These are phyloP conservation scores for Apeltes quadracus DNA, from an alignment of 2,113 vertebrate species.

Conservation along the genomic window DNA sequence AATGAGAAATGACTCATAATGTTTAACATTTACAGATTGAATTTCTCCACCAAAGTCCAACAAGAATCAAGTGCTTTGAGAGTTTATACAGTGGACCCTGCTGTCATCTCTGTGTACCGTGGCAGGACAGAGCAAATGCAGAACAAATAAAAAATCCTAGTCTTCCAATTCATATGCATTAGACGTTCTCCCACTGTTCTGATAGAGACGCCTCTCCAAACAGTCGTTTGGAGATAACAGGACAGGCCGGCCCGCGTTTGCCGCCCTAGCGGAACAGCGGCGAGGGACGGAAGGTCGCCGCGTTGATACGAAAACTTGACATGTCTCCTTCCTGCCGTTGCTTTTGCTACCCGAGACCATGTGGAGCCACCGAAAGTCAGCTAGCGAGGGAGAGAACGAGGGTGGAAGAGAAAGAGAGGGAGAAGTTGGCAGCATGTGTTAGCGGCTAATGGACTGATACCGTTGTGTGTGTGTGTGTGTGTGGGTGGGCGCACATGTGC, in stretches of 20 bases:
- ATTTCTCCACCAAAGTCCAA: constrained; percentile 47
- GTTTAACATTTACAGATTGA: constrained; percentile 53
- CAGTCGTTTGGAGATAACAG: constrained; percentile 71
- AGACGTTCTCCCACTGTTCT: constrained; percentile 68
- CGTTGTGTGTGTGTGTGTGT: constrained; percentile 41
- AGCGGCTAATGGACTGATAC: constrained; percentile 67
- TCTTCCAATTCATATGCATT: constrained; percentile 75
- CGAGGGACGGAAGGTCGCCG: constrained; percentile 54
- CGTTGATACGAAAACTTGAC: constrained; percentile 69
- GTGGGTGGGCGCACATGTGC: constrained; percentile 60
- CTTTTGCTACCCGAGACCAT: constrained; percentile 48
- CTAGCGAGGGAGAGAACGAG: not conserved
- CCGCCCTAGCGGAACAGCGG: constrained; percentile 53
- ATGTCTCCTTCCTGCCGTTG: constrained; percentile 55
- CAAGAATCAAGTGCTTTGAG: constrained; percentile 56
- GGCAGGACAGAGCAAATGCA: constrained; percentile 64
- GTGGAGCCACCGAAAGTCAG: constrained; percentile 36
- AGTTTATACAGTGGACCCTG: constrained; percentile 66
- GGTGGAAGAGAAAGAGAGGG: constrained; percentile 4
- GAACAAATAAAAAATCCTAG: constrained; percentile 75
- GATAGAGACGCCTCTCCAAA: constrained; percentile 77
- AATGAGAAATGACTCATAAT: constrained; percentile 37
- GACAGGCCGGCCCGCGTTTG: constrained; percentile 56
- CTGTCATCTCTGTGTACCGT: constrained; percentile 72
- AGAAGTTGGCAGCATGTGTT: constrained; percentile 64